phyloP scores from a whole-genome alignment of 1,140 invertebrate genomes.

The Eupristina koningsbergeri region DNA sequence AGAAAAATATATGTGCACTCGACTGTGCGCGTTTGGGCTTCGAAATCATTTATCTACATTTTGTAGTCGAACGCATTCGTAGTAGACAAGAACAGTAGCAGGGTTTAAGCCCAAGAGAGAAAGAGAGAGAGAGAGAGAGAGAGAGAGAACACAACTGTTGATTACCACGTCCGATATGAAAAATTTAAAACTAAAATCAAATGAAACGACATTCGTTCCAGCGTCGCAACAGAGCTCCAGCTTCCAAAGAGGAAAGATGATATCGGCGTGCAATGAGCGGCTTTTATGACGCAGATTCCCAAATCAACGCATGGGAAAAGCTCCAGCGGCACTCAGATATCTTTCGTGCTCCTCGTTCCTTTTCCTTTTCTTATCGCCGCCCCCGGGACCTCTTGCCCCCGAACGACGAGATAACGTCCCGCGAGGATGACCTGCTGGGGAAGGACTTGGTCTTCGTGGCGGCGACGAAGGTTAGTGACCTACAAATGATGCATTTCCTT shows the following conservation, averaged over 20 bases:
- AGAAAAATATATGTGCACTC: background rate
- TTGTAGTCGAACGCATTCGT: background rate
- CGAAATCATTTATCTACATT: no score
- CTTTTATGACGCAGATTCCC: conserved; percentile 27
- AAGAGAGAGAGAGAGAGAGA: background rate
- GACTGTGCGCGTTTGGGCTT: no score
- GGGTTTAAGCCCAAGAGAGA: background rate
- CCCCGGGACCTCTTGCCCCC: background rate
- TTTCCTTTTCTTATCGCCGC: conserved; percentile 10
- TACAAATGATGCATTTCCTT: background rate
- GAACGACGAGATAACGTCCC: conserved; percentile 22
- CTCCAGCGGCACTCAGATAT: background rate
- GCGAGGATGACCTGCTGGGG: conserved; percentile 40
- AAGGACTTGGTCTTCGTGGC: conserved; percentile 17
- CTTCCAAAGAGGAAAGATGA: background rate
- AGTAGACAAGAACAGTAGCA: no score
- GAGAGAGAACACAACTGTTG: background rate
- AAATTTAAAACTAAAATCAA: background rate
- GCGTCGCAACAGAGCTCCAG: background rate
- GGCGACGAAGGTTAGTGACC: conserved; percentile 10
- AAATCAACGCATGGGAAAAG: background rate
- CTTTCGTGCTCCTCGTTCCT: background rate
- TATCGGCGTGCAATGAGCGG: conserved; percentile 18
- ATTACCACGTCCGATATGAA: background rate
- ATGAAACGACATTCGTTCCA: background rate